Base-by-base conservation (phyloP, 1,140 invertebrate genomes). In the Neodiprion lecontei region DNA sequence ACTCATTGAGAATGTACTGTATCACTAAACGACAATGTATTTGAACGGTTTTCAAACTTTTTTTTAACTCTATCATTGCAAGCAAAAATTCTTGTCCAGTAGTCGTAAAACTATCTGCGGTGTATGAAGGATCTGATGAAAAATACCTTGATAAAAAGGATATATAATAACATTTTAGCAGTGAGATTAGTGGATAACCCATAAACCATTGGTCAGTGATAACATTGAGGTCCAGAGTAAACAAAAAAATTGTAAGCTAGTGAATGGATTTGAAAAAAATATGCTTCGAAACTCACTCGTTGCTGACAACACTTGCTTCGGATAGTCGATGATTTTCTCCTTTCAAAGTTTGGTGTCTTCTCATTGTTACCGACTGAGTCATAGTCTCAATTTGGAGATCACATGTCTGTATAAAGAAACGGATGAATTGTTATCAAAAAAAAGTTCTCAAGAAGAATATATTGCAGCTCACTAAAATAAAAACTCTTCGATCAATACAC, bases 311-410 rank as follows among this genome's bases (percentile, higher is more conserved):
- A 75, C 87, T 89, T 14, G 85, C 82, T 73, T 86, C 86, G 0
- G 88, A 89, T 14, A 88, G 75, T 47, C 88, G 77, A 76, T 88
- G 80, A 74, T 75, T 84, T 48, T 90, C 88, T 53, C 77, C 75
- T 77, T 82, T 81, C 50, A 77, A 76, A 76, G 79, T 74, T 74
- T 86, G 76, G 80, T 90, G 89, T 80, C 89, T 87, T 76, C 91
- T 82, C 85, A 91, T 89, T 47, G 88, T 90, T 17, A 91, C 89
- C 21, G 85, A 79, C 50, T 83, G 80, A 2, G 87, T 87, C 73
- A 86, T 21, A 49, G 66, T 85, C 75, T 92, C 91, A 79, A 91
- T 86, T 85, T 91, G 91, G 23, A 92, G 84, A 85, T 92, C 91
- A 80, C 89, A 91, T 4, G 86, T 90, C 91, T 92, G 75, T 72